Conservation (phyloP, 2,113 vertebrate species). For the Fulmarus glacialis region DNA sequence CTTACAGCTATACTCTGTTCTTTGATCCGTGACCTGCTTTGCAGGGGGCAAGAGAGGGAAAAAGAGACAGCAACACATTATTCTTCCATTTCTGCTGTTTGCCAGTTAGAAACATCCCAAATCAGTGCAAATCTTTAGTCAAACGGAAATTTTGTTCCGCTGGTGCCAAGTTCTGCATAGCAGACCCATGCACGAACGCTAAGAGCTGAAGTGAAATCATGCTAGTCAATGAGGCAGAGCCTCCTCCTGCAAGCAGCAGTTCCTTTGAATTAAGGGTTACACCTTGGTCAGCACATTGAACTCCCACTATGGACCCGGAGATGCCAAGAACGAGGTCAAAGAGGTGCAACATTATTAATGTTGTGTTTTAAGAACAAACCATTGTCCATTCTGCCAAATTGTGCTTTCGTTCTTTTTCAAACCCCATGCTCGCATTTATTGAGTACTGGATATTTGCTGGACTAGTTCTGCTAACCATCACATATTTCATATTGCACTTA, state of each 20-base stretch:
- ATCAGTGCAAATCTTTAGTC: background rate
- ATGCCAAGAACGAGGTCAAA: conserved; percentile 24
- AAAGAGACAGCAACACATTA: background rate
- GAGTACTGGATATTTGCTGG: background rate
- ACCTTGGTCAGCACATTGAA: conserved; percentile 43
- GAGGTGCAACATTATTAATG: conserved; percentile 16
- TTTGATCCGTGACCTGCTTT: background rate
- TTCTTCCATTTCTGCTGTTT: background rate
- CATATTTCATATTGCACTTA: background rate
- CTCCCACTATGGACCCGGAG: background rate
- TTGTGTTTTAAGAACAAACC: conserved; percentile 22
- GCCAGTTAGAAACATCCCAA: background rate
- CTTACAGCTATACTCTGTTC: background rate
- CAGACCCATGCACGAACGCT: background rate
- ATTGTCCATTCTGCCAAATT: background rate
- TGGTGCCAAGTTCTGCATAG: background rate
- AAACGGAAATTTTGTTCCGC: background rate
- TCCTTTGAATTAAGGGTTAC: conserved; percentile 32
- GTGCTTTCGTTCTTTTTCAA: background rate
- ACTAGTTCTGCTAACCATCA: background rate
- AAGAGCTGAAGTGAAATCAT: conserved; percentile 12
- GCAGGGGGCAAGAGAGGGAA: background rate
- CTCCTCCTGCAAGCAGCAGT: background rate
- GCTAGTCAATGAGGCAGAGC: conserved; percentile 39
- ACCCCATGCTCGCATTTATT: background rate